Conservation (phyloP, 2,113 vertebrate genomes). For the Hoplias malabaricus region DNA sequence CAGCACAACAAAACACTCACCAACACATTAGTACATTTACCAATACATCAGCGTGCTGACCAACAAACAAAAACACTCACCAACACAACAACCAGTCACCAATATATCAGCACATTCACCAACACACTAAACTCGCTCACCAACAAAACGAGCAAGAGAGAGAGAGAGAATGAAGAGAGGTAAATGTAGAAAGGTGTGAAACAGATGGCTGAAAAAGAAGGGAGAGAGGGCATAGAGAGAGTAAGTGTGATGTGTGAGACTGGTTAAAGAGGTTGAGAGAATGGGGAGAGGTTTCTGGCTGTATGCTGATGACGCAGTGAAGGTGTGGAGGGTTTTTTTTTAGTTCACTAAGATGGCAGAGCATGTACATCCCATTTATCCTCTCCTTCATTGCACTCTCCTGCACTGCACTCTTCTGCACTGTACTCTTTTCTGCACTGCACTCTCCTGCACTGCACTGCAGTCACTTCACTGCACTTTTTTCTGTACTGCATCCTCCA, state of each 20-base stretch:
- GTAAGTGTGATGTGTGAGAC: background rate
- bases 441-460: slow-evolving; percentile 83
- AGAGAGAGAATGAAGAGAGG: background rate
- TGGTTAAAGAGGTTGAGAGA: slow-evolving; percentile 4
- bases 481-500: too few relatives aligned
- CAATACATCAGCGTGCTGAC: too few relatives aligned
- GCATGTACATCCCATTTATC: slow-evolving; percentile 92
- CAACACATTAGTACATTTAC: too few relatives aligned
- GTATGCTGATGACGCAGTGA: too few relatives aligned
- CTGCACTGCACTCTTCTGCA: too few relatives aligned
- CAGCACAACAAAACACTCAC: too few relatives aligned
- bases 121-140: too few relatives aligned
- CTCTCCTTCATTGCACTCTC: slow-evolving; percentile 82
- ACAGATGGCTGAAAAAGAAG: background rate
- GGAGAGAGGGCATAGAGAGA: background rate
- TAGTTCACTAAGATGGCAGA: slow-evolving; percentile 98
- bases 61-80: too few relatives aligned
- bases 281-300: slow-evolving; percentile 60
- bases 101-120: too few relatives aligned
- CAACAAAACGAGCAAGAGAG: too few relatives aligned
- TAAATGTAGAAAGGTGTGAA: background rate
- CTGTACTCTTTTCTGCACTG: slow-evolving; percentile 81
- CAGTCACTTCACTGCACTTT: too few relatives aligned
- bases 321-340: slow-evolving; percentile 79
- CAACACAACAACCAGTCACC: too few relatives aligned